These are phyloP conservation scores for Solenopsis fugax DNA, from an alignment of 1,140 invertebrate genomes.

Conservation along the genomic window DNA sequence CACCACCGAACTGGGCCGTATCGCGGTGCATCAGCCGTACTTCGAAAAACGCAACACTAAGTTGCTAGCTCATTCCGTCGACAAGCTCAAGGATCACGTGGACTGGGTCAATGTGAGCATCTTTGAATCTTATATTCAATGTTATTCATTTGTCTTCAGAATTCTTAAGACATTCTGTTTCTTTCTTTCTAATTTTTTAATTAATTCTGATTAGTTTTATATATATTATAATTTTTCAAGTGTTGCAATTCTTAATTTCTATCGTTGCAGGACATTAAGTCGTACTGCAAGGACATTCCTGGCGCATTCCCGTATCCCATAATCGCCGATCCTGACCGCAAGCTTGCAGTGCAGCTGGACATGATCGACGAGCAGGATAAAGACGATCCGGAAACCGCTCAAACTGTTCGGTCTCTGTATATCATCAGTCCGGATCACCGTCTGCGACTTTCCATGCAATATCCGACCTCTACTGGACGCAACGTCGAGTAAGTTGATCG, in stretches of 20 bases:
- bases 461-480: conserved; percentile 96
- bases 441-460: conserved; percentile 94
- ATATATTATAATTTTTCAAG: conserved; percentile 12
- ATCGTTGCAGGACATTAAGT: conserved; percentile 90
- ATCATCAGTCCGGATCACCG: conserved; percentile 95
- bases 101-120: conserved; percentile 92
- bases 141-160: not conserved
- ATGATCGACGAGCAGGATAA: conserved; percentile 92
- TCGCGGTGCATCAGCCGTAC: conserved; percentile 91
- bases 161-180: not conserved
- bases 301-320: conserved; percentile 95
- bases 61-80: conserved; percentile 95
- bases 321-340: conserved; percentile 93
- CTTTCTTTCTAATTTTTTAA: not conserved
- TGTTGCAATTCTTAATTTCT: conserved; percentile 5
- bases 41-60: conserved; percentile 94
- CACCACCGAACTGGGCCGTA: conserved; percentile 95
- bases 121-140: not conserved
- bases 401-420: conserved; percentile 95
- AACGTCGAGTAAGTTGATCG: conserved; percentile 94
- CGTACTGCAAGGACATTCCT: conserved; percentile 90
- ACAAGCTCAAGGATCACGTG: conserved; percentile 92
- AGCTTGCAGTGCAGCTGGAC: conserved; percentile 92
- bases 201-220: conserved; percentile 3
- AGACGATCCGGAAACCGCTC: conserved; percentile 89